phyloP scores from a whole-genome alignment of 2,113 vertebrate species.

The Rafetus swinhoei region DNA sequence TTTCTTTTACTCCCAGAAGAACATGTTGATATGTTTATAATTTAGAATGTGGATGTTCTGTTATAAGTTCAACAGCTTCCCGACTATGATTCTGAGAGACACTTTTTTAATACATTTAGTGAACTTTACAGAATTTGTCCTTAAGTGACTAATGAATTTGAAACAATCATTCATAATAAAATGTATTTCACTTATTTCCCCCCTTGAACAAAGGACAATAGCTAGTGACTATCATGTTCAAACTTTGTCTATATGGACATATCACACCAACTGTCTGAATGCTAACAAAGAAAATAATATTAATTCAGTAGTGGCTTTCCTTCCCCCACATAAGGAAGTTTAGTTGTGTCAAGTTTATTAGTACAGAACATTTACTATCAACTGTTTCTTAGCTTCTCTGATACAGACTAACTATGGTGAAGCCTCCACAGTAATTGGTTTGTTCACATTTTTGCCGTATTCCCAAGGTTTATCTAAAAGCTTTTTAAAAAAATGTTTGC shows the following conservation, averaged over 20 bases:
- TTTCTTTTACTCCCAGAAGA: slow-evolving; percentile 42
- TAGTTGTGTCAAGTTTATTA: neutral
- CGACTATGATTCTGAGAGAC: neutral
- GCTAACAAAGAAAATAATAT: neutral
- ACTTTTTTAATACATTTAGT: neutral
- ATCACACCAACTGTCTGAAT: neutral
- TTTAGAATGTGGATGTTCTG: slow-evolving; percentile 1
- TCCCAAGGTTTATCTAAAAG: slow-evolving; percentile 45
- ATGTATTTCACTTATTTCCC: neutral
- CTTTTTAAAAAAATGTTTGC: neutral
- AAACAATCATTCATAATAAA: neutral
- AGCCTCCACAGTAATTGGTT: slow-evolving; percentile 2
- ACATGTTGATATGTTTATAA: neutral
- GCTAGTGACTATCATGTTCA: neutral
- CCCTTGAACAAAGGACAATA: neutral
- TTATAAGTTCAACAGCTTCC: slow-evolving; percentile 26
- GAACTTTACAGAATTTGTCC: neutral
- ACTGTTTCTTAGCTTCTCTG: slow-evolving; percentile 3
- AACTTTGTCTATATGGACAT: neutral
- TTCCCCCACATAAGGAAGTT: neutral
- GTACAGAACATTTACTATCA: slow-evolving; percentile 20
- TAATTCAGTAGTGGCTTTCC: neutral
- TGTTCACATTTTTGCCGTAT: neutral
- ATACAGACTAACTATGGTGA: neutral
- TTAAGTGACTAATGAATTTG: neutral